Percentiles rank a stretch among this genome's conserved stretches.
Conservation (phyloP, 2,113 vertebrate genomes). For the Planiliza haematocheilus region DNA sequence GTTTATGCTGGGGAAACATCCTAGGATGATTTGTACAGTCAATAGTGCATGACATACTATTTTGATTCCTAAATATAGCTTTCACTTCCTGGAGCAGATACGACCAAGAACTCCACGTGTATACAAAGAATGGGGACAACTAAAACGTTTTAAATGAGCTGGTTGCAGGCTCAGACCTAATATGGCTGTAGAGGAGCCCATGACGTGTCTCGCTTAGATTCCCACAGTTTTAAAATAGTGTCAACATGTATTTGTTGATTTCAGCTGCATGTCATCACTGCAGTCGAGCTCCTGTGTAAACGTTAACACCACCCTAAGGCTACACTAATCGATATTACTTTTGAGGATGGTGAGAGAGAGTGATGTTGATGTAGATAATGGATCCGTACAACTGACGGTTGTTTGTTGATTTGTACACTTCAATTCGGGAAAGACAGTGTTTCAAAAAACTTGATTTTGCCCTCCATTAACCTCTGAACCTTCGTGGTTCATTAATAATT, state of each 20-base stretch:
- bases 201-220: constrained; percentile 4
- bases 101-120: constrained; percentile 1
- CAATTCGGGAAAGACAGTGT: neutral
- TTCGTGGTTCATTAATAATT: no score
- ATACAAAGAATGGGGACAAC: neutral
- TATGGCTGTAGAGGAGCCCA: constrained; percentile 7
- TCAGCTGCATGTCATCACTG: constrained; percentile 2
- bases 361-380: neutral
- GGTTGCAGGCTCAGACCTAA: constrained; percentile 18
- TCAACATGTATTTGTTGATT: neutral
- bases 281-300: constrained; percentile 33
- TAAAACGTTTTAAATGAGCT: constrained; percentile 13
- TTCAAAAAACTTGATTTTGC: no score
- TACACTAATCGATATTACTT: neutral
- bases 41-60: constrained; percentile 39
- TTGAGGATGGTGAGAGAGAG: constrained; percentile 11
- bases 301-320: constrained; percentile 5
- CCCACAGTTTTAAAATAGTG: constrained; percentile 9
- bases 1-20: constrained; percentile 73
- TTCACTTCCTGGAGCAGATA: constrained; percentile 54
- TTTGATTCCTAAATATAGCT: constrained; percentile 65
- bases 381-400: neutral
- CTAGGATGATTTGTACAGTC: constrained; percentile 58
- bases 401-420: neutral
- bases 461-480: no score